Evolutionary conservation across 2,888 invertebrate species (phyloP).

Genomic region (Dexiosoma caninum): DNA sequence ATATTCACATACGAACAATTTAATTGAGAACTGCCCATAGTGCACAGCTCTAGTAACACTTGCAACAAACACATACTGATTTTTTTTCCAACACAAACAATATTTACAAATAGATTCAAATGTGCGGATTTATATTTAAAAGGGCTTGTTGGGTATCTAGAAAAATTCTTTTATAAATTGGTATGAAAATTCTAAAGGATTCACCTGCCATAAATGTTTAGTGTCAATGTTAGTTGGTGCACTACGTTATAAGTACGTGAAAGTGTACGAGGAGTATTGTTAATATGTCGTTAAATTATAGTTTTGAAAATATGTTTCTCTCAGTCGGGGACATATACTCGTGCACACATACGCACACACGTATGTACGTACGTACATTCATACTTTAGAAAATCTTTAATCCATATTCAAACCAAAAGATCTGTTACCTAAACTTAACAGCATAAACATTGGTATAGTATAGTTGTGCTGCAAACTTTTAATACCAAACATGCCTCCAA

Average conservation of each 20-base stretch:
- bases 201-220: conserved; percentile 26
- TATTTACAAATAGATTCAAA: conserved; percentile 53
- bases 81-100: neutral
- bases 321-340: neutral
- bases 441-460: conserved; percentile 28
- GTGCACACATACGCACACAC: too few species aligned
- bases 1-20: too few species aligned
- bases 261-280: too few species aligned
- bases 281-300: conserved; percentile 8
- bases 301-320: conserved; percentile 44
- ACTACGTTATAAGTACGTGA: neutral
- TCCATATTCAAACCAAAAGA: conserved; percentile 60
- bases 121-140: conserved; percentile 32
- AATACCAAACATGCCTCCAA: neutral
- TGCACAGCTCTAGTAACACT: too few species aligned
- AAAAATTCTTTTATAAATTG: conserved; percentile 46
- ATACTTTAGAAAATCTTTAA: conserved; percentile 52
- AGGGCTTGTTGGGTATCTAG: neutral
- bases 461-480: conserved; percentile 28
- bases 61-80: neutral
- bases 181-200: conserved; percentile 39
- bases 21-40: too few species aligned
- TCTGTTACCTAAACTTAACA: conserved; percentile 62
- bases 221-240: conserved; percentile 27
- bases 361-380: neutral